phyloP scores from a whole-genome alignment of 2,888 invertebrate species.

The Microctonus hyperodae region DNA sequence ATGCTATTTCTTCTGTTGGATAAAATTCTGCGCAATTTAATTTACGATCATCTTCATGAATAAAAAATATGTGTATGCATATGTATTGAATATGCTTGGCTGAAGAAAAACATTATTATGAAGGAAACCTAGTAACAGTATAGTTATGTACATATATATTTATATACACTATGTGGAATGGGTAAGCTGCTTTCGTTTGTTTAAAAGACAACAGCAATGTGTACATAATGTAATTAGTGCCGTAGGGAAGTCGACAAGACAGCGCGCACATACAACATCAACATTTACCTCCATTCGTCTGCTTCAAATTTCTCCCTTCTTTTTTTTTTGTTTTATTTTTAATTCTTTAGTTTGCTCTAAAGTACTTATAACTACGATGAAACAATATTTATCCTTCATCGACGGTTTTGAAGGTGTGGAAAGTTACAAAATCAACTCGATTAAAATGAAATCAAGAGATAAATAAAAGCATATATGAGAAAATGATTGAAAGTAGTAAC shows the following conservation, averaged over 20 bases:
- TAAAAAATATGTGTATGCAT: background rate
- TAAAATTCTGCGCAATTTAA: background rate
- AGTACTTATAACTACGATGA: background rate
- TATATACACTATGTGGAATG: background rate
- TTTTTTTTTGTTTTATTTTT: too few species aligned
- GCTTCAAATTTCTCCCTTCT: background rate
- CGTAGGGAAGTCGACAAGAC: conserved; percentile 5
- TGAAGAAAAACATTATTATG: background rate
- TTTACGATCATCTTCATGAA: background rate
- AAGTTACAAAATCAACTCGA: background rate
- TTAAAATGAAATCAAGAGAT: background rate
- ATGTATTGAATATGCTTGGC: background rate
- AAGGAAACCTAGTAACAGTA: background rate
- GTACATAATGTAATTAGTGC: conserved; percentile 22
- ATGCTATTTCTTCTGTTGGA: background rate
- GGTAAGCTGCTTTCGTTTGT: conserved; percentile 17
- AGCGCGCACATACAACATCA: background rate
- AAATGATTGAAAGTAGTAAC: too few species aligned
- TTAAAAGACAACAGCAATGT: conserved; percentile 15
- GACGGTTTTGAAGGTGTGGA: background rate
- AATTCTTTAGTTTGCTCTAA: background rate
- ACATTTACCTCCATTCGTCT: background rate
- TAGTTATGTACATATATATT: too few species aligned
- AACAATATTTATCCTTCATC: background rate
- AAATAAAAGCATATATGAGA: background rate